Evolutionary conservation across 2,888 invertebrate species (phyloP).

Genomic region (Allacma fusca): DNA sequence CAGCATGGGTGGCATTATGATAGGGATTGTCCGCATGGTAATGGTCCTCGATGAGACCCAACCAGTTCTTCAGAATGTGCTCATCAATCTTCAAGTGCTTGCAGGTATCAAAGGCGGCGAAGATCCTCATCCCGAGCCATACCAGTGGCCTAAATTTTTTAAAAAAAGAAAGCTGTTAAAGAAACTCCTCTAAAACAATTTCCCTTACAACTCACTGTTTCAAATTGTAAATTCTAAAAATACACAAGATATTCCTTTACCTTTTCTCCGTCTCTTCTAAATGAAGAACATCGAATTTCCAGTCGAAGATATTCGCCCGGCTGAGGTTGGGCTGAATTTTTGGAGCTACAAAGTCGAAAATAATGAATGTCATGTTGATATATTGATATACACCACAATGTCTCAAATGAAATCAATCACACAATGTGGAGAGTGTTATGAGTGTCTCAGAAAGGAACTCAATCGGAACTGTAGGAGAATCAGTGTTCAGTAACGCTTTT

Average conservation of each 20-base stretch:
- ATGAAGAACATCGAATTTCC: conserved; percentile 33
- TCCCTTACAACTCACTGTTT: no score
- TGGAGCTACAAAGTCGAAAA: conserved; percentile 27
- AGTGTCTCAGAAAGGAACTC: no score
- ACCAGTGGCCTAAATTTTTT: conserved; percentile 38
- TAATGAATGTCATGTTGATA: conserved; percentile 17
- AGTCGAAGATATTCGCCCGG: conserved; percentile 15
- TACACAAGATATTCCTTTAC: no score
- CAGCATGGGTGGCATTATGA: conserved; percentile 46
- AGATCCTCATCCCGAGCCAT: conserved; percentile 37
- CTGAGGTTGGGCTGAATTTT: background rate
- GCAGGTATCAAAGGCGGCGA: conserved; percentile 26
- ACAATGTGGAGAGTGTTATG: no score
- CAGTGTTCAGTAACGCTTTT: background rate
- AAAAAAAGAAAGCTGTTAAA: no score
- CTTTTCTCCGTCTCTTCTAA: conserved; percentile 22
- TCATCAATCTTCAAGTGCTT: conserved; percentile 26
- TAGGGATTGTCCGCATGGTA: conserved; percentile 42
- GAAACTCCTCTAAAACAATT: no score
- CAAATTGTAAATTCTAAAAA: no score
- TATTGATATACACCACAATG: no score
- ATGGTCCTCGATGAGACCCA: conserved; percentile 37
- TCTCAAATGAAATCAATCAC: no score
- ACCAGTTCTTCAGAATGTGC: conserved; percentile 33
- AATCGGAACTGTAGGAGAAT: background rate